Evolutionary conservation across 2,113 vertebrate species (phyloP).

Genomic region (Tonatia bakeri): DNA sequence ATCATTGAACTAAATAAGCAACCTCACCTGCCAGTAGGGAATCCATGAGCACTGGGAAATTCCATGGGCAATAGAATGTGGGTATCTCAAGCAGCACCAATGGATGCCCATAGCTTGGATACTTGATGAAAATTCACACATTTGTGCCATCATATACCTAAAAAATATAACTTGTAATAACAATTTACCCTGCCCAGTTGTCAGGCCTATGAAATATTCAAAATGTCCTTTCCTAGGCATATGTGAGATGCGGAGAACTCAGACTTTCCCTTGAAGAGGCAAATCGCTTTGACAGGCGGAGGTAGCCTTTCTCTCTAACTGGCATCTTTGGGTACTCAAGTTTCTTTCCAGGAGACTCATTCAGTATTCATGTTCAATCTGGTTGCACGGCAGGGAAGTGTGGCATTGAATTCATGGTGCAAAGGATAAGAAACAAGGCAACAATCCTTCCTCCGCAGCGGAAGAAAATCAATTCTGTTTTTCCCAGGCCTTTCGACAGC

Average conservation of each 20-base stretch:
- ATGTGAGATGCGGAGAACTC: not conserved
- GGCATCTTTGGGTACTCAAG: not conserved
- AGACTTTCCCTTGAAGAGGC: not conserved
- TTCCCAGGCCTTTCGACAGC: not conserved
- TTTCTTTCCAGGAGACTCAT: conserved; percentile 29
- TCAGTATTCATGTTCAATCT: conserved; percentile 55
- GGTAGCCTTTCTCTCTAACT: conserved; percentile 16
- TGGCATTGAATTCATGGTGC: not conserved
- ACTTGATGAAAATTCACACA: not conserved
- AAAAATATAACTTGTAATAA: not conserved
- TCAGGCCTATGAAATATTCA: not conserved
- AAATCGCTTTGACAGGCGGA: not conserved
- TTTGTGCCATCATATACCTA: not conserved
- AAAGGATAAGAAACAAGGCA: not conserved
- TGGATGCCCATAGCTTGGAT: not conserved
- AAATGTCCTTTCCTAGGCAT: not conserved
- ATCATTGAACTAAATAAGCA: not conserved
- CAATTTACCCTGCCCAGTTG: not conserved
- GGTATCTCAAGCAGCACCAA: not conserved
- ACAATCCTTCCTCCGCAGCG: not conserved
- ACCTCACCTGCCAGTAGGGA: not conserved
- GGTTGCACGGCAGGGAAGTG: not conserved
- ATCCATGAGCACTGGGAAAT: not conserved
- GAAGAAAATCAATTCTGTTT: conserved; percentile 33
- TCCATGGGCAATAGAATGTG: not conserved